Conservation (phyloP, 2,888 invertebrate genomes). For the Bembecia ichneumoniformis region DNA sequence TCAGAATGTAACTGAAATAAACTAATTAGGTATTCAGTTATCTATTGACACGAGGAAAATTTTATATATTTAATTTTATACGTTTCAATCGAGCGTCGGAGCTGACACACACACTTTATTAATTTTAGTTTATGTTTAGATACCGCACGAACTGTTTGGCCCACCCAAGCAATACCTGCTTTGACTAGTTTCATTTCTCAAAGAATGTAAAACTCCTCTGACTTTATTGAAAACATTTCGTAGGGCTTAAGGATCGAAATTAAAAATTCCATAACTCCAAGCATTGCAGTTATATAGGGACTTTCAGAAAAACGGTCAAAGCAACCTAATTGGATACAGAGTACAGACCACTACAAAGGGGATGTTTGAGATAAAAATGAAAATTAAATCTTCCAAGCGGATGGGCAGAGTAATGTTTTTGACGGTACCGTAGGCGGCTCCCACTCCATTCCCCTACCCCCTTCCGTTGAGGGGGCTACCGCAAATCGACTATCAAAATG, state of each 20-base stretch:
- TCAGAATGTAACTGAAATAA: too few species aligned
- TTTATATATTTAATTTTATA: too few species aligned
- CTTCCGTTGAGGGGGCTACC: conserved; percentile 22
- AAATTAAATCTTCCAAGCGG: conserved; percentile 73
- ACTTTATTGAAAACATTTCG: not conserved
- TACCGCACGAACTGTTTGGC: too few species aligned
- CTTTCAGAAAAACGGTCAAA: conserved; percentile 62
- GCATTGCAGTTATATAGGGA: conserved; percentile 37
- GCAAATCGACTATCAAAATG: conserved; percentile 71
- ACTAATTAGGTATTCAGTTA: too few species aligned
- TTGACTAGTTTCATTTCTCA: too few species aligned
- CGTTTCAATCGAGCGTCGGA: too few species aligned
- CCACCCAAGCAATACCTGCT: too few species aligned
- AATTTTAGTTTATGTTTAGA: too few species aligned
- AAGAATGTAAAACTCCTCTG: too few species aligned
- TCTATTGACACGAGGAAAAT: too few species aligned
- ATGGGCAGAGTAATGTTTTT: conserved; percentile 72
- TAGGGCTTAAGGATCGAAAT: conserved; percentile 35
- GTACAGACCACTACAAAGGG: conserved; percentile 70
- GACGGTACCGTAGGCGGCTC: conserved; percentile 58
- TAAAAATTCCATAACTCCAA: conserved; percentile 68
- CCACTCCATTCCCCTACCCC: conserved; percentile 10
- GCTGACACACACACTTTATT: too few species aligned
- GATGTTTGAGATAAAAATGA: conserved; percentile 74
- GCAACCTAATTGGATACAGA: conserved; percentile 70